These are phyloP conservation scores for Ondatra zibethicus DNA, from an alignment of 2,113 vertebrate genomes.

Conservation along the genomic window DNA sequence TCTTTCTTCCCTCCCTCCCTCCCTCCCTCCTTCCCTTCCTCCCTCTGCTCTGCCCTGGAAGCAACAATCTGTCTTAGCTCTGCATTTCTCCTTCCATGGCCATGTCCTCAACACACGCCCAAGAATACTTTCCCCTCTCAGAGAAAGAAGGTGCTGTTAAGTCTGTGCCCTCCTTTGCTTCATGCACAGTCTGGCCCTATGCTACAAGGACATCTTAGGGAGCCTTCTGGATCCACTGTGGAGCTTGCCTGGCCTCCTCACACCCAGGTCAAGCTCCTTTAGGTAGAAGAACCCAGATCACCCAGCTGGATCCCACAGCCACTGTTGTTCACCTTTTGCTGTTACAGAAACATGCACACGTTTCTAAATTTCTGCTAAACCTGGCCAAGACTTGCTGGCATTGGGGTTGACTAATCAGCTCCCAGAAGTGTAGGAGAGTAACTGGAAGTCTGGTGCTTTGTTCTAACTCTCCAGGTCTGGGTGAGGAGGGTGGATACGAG, in stretches of 20 bases:
- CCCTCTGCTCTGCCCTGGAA: rapidly evolving
- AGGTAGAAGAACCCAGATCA: rapidly evolving
- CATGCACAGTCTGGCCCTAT: rapidly evolving
- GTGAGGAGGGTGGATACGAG: background rate
- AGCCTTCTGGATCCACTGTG: background rate
- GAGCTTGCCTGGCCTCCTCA: background rate
- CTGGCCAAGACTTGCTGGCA: slow-evolving; percentile 13
- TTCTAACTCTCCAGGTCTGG: background rate
- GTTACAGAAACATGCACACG: background rate
- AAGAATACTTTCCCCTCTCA: background rate
- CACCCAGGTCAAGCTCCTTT: rapidly evolving
- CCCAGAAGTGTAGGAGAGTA: slow-evolving; percentile 6
- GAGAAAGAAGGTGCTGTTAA: too few relatives aligned
- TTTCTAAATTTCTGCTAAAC: background rate
- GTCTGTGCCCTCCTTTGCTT: rapidly evolving
- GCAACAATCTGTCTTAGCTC: rapidly evolving
- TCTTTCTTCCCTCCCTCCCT: background rate
- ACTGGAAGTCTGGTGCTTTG: background rate
- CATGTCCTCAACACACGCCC: background rate
- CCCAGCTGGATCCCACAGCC: rapidly evolving
- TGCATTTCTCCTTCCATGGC: background rate
- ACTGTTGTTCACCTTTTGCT: rapidly evolving
- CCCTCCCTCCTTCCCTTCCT: background rate
- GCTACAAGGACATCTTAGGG: background rate
- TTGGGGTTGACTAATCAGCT: background rate